Evolutionary conservation across 92 coral and sea anemone species (phyloP).

Genomic region (Zoanthus sociatus): DNA sequence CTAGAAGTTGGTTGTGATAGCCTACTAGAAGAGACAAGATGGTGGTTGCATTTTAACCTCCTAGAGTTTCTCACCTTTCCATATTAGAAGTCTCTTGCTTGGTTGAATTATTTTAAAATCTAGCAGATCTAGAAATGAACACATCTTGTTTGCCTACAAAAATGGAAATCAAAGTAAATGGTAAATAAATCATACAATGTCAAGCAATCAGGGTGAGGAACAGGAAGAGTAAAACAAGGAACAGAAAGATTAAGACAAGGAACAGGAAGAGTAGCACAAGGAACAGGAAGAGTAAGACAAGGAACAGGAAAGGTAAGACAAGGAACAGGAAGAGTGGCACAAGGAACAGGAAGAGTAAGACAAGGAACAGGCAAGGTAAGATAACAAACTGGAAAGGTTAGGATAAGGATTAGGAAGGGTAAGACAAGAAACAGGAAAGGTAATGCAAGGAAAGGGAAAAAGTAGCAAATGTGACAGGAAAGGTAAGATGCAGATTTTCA

Average conservation of each 20-base stretch:
- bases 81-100: slow-evolving; percentile 65
- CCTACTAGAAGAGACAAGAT: neutral
- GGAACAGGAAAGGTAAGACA: neutral
- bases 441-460: no score
- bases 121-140: slow-evolving; percentile 89
- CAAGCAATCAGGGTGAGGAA: no score
- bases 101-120: slow-evolving; percentile 75
- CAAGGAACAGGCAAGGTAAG: neutral
- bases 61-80: slow-evolving; percentile 76
- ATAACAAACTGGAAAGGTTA: neutral
- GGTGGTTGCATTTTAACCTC: neutral
- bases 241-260: neutral
- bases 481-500: no score
- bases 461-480: no score
- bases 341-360: no score
- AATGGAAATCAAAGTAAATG: neutral
- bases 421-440: no score
- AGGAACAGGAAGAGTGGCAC: neutral
- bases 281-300: neutral
- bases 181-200: neutral
- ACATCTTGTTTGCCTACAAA: slow-evolving; percentile 92
- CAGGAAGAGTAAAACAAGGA: neutral
- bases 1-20: no score
- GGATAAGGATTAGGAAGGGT: no score
- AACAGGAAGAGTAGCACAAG: neutral